Evolutionary conservation across 2,113 vertebrate species (phyloP), one percentile per base, ranked within the genome.

Genomic region (Proterorhinus semilunaris): DNA sequence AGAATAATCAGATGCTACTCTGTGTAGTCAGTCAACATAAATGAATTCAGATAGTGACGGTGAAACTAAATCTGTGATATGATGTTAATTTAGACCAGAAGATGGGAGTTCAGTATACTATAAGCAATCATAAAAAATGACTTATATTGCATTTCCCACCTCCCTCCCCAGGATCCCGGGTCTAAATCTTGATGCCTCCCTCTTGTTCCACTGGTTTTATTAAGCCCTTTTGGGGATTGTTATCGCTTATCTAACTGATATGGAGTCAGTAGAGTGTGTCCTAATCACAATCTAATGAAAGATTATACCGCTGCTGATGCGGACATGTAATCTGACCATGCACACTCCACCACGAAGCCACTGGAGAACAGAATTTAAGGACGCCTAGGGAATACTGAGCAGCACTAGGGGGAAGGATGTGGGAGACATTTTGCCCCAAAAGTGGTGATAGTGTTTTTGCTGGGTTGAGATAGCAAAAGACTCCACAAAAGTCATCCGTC

Each of bases 251-350:
- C 69, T 80, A 16, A 72, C 76, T 75, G 71, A 81, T 82, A 45
- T 66, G 62, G 57, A 81, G 73, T 81, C 84, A 68, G 70, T 62
- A 79, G 74, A 74, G 63, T 74, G 45, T 48, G 62, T 64, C 80
- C 58, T 76, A 65, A 75, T 72, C 16, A 2, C 48, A 55, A 70
- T 27, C 69, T 83, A 78, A 80, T 85, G 72, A 72, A 79, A 71
- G 72, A 82, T 76, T 61, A 76, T 55, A 21, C 57, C 3, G 48
- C 65, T 57, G 74, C 69, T 50, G 47, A 50, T 64, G 51, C 53
- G 66, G 43, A 10, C 21, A 44, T 59, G 36, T 44, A 43, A 61
- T 61, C 58, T 61, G 58, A 61, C 58, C 58, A 61, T 61, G 42
- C 58, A 61, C 58, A 61, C 27, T 42, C 27, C 68, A 13, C 45